Percentiles rank a stretch among this genome's conserved stretches.
These are phyloP conservation scores for Glareola pratincola DNA, from an alignment of 2,113 vertebrate genomes.

Conservation along the genomic window DNA sequence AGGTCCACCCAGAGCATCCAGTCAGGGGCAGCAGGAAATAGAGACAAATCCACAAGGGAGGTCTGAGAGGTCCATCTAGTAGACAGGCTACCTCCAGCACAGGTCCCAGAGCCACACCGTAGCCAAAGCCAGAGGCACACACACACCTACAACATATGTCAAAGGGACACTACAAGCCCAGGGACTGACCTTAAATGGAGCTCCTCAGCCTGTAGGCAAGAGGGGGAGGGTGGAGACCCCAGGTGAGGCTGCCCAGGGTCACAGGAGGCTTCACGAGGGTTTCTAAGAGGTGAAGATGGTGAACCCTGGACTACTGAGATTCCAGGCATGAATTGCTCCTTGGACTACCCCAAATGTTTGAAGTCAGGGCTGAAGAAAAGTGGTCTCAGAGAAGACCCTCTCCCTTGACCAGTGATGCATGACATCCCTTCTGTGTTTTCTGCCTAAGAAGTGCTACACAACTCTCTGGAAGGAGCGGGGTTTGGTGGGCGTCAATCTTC, in stretches of 20 bases:
- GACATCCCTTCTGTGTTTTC: background rate
- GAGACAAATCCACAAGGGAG: background rate
- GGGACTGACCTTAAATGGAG: background rate
- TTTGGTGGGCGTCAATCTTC: background rate
- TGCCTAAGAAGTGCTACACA: background rate
- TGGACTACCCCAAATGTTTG: background rate
- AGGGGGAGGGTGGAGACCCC: background rate
- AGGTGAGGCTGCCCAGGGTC: background rate
- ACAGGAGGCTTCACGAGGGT: background rate
- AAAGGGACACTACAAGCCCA: fast-evolving
- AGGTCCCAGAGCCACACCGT: too few relatives aligned
- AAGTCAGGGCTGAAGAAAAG: background rate
- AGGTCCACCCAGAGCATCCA: background rate
- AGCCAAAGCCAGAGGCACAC: background rate
- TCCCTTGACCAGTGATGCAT: background rate
- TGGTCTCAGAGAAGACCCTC: background rate
- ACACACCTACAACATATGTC: fast-evolving
- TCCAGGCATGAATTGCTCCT: background rate
- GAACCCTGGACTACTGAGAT: background rate
- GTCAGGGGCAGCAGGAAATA: background rate
- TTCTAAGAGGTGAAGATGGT: background rate
- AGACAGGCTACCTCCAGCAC: background rate
- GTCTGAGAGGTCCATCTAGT: background rate
- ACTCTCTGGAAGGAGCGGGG: background rate
- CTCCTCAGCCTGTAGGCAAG: background rate